A percentile compares a stretch with the other conserved stretches of the same genome.
Conservation (phyloP, 2,113 vertebrate genomes). For the Menura novaehollandiae region DNA sequence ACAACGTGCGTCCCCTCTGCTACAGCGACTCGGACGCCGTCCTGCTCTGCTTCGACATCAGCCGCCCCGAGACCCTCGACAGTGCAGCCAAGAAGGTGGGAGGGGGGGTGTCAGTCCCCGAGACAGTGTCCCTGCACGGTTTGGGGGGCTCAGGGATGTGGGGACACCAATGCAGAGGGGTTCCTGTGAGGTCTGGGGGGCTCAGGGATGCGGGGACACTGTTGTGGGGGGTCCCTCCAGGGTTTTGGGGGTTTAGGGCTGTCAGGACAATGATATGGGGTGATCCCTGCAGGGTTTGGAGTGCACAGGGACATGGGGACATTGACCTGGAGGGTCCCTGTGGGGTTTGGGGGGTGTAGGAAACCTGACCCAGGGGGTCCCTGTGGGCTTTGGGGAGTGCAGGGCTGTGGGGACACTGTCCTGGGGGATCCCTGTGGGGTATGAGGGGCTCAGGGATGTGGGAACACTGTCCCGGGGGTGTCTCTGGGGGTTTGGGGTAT, state of each 20-base stretch:
- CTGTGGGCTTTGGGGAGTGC: not conserved
- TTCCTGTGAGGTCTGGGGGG: not conserved
- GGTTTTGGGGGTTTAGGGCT: too few relatives aligned
- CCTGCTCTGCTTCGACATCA: slow-evolving; percentile 91
- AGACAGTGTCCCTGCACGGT: rapidly evolving
- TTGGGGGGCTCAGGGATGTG: rapidly evolving
- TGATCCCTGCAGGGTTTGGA: not conserved
- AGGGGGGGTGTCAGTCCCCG: not conserved
- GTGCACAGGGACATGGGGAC: too few relatives aligned
- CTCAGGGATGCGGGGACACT: not conserved
- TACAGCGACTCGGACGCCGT: slow-evolving; percentile 95
- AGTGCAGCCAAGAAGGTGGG: slow-evolving; percentile 88
- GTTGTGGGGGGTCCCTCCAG: not conserved
- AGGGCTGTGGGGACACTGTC: not conserved
- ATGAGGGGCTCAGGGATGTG: not conserved
- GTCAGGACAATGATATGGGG: too few relatives aligned
- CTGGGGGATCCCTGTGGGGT: too few relatives aligned
- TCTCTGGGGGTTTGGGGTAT: not conserved
- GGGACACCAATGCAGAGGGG: rapidly evolving
- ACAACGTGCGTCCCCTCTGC: slow-evolving; percentile 95
- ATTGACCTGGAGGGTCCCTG: rapidly evolving
- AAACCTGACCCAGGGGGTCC: not conserved
- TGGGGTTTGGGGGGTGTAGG: not conserved
- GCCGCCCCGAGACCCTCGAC: slow-evolving; percentile 89
- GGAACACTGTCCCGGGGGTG: not conserved